Percentiles rank a stretch among this genome's conserved stretches.
phyloP scores from a whole-genome alignment of 1,140 invertebrate species.

The Drosophila parabipectinata region DNA sequence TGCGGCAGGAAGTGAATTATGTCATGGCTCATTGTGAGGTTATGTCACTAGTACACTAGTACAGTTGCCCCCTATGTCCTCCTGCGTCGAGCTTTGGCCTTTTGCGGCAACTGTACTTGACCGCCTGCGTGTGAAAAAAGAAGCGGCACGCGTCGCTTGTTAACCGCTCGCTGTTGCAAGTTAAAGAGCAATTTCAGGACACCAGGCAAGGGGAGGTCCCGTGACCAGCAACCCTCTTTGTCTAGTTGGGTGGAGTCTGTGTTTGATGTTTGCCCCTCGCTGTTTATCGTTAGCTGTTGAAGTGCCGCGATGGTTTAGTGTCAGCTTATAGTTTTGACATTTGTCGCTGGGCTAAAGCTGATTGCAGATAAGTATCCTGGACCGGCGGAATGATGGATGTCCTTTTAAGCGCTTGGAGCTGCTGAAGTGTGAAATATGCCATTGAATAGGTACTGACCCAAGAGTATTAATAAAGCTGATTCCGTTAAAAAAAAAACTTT shows the following conservation, averaged over 20 bases:
- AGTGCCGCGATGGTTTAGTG: constrained; percentile 76
- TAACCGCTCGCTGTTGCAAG: constrained; percentile 60
- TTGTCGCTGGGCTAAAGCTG: constrained; percentile 43
- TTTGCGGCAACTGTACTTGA: constrained; percentile 57
- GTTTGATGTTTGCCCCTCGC: constrained; percentile 46
- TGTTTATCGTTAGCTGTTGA: constrained; percentile 51
- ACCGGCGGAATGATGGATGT: constrained; percentile 42
- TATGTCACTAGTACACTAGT: constrained; percentile 73
- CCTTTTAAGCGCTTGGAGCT: neutral
- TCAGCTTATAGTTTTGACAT: constrained; percentile 80
- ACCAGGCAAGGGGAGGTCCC: constrained; percentile 40
- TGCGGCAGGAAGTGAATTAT: constrained; percentile 74
- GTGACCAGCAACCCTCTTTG: constrained; percentile 33
- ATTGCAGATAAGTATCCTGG: constrained; percentile 52
- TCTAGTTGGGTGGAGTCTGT: constrained; percentile 8
- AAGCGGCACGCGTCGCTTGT: constrained; percentile 73
- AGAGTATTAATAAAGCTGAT: neutral
- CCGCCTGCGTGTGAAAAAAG: constrained; percentile 65
- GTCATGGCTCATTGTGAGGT: constrained; percentile 68
- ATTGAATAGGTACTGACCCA: constrained; percentile 10
- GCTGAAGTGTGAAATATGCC: constrained; percentile 71
- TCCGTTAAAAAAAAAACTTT: too few relatives aligned
- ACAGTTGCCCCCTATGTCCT: constrained; percentile 41
- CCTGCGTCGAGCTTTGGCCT: neutral
- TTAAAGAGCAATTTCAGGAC: constrained; percentile 62